These are phyloP conservation scores for Hedychridium roseum DNA, from an alignment of 2,888 invertebrate species.

Conservation along the genomic window DNA sequence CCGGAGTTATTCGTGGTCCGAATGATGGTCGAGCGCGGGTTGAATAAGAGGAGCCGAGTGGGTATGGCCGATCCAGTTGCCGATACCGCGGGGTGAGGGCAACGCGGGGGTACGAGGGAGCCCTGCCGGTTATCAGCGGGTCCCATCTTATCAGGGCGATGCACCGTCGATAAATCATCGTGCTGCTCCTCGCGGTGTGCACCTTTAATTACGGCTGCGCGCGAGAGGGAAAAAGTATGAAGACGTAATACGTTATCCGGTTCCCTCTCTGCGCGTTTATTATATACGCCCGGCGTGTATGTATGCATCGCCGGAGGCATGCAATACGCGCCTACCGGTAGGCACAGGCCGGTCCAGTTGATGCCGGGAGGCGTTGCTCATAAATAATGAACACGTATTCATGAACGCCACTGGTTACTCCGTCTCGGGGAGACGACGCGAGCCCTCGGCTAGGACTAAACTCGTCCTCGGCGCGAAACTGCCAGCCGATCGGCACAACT, in stretches of 20 bases:
- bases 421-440: no score
- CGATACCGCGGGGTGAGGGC: constrained; percentile 38
- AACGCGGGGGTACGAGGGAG: not conserved
- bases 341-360: constrained; percentile 47
- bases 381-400: constrained; percentile 52
- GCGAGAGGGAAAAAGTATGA: constrained; percentile 51
- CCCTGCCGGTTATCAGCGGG: constrained; percentile 38
- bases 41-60: constrained; percentile 13
- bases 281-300: no score
- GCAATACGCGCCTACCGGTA: constrained; percentile 45
- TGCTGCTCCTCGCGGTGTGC: constrained; percentile 46
- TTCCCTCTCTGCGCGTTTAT: constrained; percentile 39
- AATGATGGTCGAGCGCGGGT: constrained; percentile 13
- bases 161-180: constrained; percentile 52
- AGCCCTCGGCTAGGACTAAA: no score
- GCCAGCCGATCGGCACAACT: no score
- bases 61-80: constrained; percentile 24
- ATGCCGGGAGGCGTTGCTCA: constrained; percentile 50
- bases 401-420: constrained; percentile 51
- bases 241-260: constrained; percentile 56
- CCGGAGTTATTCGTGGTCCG: no score
- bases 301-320: no score
- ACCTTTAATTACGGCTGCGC: constrained; percentile 55
- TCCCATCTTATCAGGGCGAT: constrained; percentile 53
- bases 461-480: no score